Percentiles rank a stretch among this genome's conserved stretches.
phyloP scores from a whole-genome alignment of 2,113 vertebrate genomes.

The Clupea harengus region DNA sequence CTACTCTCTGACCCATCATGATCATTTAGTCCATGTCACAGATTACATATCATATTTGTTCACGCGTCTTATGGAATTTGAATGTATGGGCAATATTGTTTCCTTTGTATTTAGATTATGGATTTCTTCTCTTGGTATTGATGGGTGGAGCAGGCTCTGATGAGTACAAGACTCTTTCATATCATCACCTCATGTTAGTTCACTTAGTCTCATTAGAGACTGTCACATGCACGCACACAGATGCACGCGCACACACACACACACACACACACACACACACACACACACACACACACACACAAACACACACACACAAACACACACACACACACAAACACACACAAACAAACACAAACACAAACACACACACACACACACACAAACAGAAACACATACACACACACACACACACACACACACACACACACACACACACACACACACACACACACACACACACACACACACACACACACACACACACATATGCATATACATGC shows the following conservation, averaged over 20 bases:
- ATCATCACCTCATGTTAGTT: not conserved
- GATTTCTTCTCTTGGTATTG: not conserved
- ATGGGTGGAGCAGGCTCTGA: not conserved
- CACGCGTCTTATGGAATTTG: no score
- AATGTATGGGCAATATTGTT: no score
- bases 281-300: not conserved
- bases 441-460: not conserved
- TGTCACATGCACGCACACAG: not conserved
- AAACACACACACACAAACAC: not conserved
- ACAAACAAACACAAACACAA: not conserved
- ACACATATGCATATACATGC: not conserved
- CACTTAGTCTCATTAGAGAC: conserved; percentile 17
- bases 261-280: not conserved
- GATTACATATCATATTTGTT: no score
- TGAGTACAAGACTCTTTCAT: not conserved
- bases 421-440: not conserved
- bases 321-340: not conserved
- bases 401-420: no score
- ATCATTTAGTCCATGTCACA: no score
- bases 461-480: conserved; percentile 15
- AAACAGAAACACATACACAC: not conserved
- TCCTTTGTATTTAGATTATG: no score
- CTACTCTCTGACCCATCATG: no score
- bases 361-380: conserved; percentile 18
- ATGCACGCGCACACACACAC: not conserved